Base-by-base conservation (phyloP, 2,797 vertebrate genomes). In the Muraenolepis orangiensis region DNA sequence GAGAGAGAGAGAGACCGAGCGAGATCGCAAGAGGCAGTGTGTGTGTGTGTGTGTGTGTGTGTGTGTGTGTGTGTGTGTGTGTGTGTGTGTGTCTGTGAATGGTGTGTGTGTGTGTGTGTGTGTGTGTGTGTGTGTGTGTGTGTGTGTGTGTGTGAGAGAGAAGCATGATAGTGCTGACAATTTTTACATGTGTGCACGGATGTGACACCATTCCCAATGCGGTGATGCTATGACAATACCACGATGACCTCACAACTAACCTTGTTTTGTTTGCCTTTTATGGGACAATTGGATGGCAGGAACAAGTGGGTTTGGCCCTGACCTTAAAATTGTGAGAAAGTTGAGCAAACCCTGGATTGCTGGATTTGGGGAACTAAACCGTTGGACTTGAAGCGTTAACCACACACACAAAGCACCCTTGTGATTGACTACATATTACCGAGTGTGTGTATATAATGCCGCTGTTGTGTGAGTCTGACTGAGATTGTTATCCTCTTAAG, bases 401-500 rank as follows among this genome's bases (percentile, higher is more conserved):
- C 72, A 77, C 85, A 91, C 72, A 77, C 85, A 91, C 84, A 89
- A 77, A 79, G 78, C n/a, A 8, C 69, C 51, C 87, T 87, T 90
- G 87, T 92, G 87, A 81, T 73, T 20, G 3, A 42, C 34, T n/a
- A n/a, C 82, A 80, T 71, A 70, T 81, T 77, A 72, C 76, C 74
- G 75, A 61, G 74, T 74, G 70, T 83, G 77, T 90, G 87, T 87
- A 74, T 78, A 80, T 84, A 90, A 90, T 76, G 78, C 78, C 77
- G 40, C 77, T 79, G 77, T 88, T 90, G 86, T 87, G 78, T 78
- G 85, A 87, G 11, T 61, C 46, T 18, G 69, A 16, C 76, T 40
- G 77, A 83, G 75, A 84, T 89, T 87, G 40, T 91, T 85, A 92
- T 90, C 91, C 89, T 91, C 90, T 92, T 90, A 91, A 83, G 78